Base-by-base conservation (phyloP, 2,797 vertebrate genomes). In the Falco rusticolus region DNA sequence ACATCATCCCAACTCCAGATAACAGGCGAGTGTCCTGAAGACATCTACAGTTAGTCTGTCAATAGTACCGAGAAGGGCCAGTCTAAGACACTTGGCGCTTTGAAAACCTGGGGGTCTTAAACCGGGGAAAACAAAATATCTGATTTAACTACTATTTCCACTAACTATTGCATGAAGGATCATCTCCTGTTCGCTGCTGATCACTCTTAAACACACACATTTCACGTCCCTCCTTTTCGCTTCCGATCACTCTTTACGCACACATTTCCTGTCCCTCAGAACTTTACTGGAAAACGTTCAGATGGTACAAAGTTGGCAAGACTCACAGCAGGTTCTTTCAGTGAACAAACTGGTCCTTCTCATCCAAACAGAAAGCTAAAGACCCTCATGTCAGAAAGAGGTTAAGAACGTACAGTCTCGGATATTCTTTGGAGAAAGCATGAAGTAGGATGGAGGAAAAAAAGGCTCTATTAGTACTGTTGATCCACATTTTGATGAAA, bases 401-500 rank as follows among this genome's bases (percentile, higher is more conserved):
- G 76, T 45, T 37, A 41, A 63, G 81, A 89, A n/a, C 66, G 17
- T 9, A 51, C 48, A 13, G 20, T 33, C 50, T 65, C 70, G 84
- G 84, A 70, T 13, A 48, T 43, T 80, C 48, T 69, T 25, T 64
- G 33, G 45, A 68, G 94, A 54, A 95, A 34, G 45, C 15, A 82
- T 31, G 51, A 71, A 85, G 64, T 16, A 19, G 13, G 31, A 80
- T 9, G 39, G 43, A 88, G 53, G 14, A 3, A 60, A 11, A 66
- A 90, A 71, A 78, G 33, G n/a, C 39, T 93, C 71, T 85, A 57
- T 93, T 83, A 92, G 83, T 56, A 60, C 31, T 76, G 82, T 94
- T 88, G 95, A 96, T 92, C 94, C 93, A 90, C 77, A 33, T 97
- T 93, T 92, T 95, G 87, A 96, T 96, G 97, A 97, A 94, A 96